Base-by-base conservation (phyloP, 2,888 invertebrate genomes). In the Kuschelorhynchus macadamiae region DNA sequence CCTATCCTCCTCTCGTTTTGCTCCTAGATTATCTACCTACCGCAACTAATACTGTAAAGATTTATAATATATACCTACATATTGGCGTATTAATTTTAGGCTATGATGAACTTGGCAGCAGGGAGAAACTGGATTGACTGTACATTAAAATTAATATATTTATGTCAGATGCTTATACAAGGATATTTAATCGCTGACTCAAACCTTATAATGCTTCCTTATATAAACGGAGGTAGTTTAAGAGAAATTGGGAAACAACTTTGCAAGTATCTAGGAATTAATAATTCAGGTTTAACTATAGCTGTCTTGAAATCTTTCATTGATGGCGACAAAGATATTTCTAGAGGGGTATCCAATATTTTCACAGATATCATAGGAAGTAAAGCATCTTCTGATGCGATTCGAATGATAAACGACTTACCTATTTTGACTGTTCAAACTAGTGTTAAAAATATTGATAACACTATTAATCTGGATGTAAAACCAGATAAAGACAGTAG, bases 61-160 rank as follows among this genome's bases (percentile, higher is more conserved):
- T n/a, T n/a, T n/a, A n/a, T n/a, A n/a, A n/a, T n/a, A n/a, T n/a
- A n/a, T n/a, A n/a, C n/a, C n/a, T n/a, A n/a, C n/a, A n/a, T n/a
- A n/a, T n/a, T n/a, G n/a, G n/a, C n/a, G n/a, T n/a, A n/a, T n/a
- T n/a, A n/a, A n/a, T 83, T 84, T 12, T 85, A 97, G 94, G 97
- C 98, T 16, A 96, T 98, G 95, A 92, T 98, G 77, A 99, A 98
- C 84, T 91, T 95, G 9, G 90, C 92, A 42, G 95, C 97, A 0
- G 94, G 97, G 81, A 88, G 91, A 75, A 97, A 97, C 49, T 98
- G 96, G 95, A 85, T 98, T 5, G 87, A 90, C 3, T 91, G 93
- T 1, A 90, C 95, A 0, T 82, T 98, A 11, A 88, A 89, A 62
- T 87, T 94, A 62, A 92, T 95, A 74, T 87, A 90, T 72, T 76